Base-by-base conservation (phyloP, 2,888 invertebrate species). In the Augochlorella aurata region DNA sequence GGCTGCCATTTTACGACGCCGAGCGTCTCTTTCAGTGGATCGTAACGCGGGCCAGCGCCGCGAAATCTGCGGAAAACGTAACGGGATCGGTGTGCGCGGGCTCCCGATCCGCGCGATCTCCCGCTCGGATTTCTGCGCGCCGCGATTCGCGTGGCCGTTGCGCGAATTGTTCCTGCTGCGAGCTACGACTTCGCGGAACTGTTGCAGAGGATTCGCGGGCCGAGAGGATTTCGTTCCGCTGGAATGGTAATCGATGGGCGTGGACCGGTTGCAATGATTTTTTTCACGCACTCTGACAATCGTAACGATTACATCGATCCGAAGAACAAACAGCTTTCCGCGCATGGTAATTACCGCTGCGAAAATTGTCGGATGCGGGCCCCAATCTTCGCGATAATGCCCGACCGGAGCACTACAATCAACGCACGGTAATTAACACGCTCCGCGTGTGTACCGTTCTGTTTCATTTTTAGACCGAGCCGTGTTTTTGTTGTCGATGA, bases 31-130 rank as follows among this genome's bases (percentile, higher is more conserved):
- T 66, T 12, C 69, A 18, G 47, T 9, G 65, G 76, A 80, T 80
- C 74, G 80, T 77, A 80, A 70, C 80, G n/a, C 58, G 75, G 82
- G 52, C 75, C 65, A 69, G 50, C 61, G 74, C 70, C 61, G 74
- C 70, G 70, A 81, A 81, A 81, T 81, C 75, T 73, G 45, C 29
- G 74, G 75, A 73, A 70, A 80, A 75, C 72, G 69, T 82, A 82
- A 82, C 82, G 80, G 82, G 76, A 82, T 18, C 44, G 47, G 44
- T 21, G 14, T n/a, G 54, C 70, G 44, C 47, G 52, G 47, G 47
- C 67, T 38, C 12, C 52, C 24, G 29, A 29, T 61, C 61, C 61
- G 24, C 58, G 58, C 58, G 21, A 58, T 58, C 24, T 58, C 7
- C 12, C 4, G 9, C 52, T 12, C 12, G 24, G 58, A 58, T 58